Base-by-base conservation (phyloP, 2,888 invertebrate species). In the Drosophila austrosaltans region DNA sequence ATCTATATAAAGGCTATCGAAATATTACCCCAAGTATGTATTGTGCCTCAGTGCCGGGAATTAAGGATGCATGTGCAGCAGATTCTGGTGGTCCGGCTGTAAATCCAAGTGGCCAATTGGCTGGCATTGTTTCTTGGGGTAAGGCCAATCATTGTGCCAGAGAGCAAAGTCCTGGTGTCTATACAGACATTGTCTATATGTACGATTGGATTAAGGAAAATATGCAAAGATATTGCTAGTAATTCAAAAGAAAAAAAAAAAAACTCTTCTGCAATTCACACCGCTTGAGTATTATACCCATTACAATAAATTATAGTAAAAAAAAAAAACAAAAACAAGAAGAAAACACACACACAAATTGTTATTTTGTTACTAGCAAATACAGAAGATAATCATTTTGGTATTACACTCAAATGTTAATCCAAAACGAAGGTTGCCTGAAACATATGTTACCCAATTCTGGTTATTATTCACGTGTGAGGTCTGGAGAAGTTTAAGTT, bases 121-220 rank as follows among this genome's bases (percentile, higher is more conserved):
- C 92, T 94, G 96, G 96, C 36, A 93, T 97, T 5, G 96, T 96
- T 0, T 96, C 96, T 0, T 92, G 90, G 89, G 91, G 90, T 6
- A 77, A 79, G 62, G 84, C 87, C 0, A 60, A 75, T 63, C 77
- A 72, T 7, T 91, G 91, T 66, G 92, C 86, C 1, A 81, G 79
- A 79, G 94, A 94, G 0, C 94, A 95, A 76, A 95, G 94, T 80
- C 97, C 97, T 0, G 97, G 97, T 0, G 96, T 97, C 2, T 97
- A 97, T 91, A 94, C 80, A 1, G 89, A 79, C 36, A 77, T 90
- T 54, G 53, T 71, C 3, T 62, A 66, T 30, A 63, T 89, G 0
- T 73, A 77, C 69, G 76, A 78, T 2, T 90, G 90, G 90, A 83
- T 90, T 53, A 66, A 64, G 2, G 22, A 75, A 5, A 82, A 79